Evolutionary conservation across 2,888 invertebrate genomes (phyloP), one percentile per base, ranked within the genome.

Genomic region (Lasioglossum lativentre): DNA sequence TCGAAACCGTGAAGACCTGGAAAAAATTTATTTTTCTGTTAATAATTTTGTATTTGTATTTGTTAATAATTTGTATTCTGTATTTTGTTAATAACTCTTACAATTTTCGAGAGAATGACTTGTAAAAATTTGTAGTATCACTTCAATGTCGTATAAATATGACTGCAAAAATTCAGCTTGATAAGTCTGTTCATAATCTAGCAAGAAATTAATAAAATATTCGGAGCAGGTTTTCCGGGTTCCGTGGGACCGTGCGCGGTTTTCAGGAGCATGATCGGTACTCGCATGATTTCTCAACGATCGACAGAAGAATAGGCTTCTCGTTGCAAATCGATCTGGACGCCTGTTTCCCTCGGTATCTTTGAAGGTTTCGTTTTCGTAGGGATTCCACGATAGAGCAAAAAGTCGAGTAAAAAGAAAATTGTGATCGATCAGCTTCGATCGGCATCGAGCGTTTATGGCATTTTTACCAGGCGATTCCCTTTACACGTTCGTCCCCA

Each of bases 311-410:
- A 70, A 70, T 40, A 23, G 70, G 12, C 40, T 70, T 70, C n/a
- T n/a, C n/a, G 38, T 70, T 40, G 38, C 70, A 38, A 70, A 40
- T 70, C 38, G 68, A 38, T 70, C 38, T 70, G 38, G 38, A 40
- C 70, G 12, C 38, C 40, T 38, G 38, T 63, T 40, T 70, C 14
- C n/a, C 70, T 40, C n/a, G 70, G 2, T n/a, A 40, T n/a, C n/a
- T 40, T 68, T 23, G 34, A 19, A 68, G 34, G 23, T 68, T 70
- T 40, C n/a, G 40, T 70, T 70, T n/a, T 12, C 42, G 27, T 23
- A 42, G 27, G 42, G 42, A 71, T 71, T 71, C 23, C 19, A 2
- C 63, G 16, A 30, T 6, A 63, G 16, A 6, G 16, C 30, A 30
- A 8, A 16, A 63, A 30, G 1, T 14, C n/a, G 40, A 27, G 34